Percentiles rank a stretch among this genome's conserved stretches.
Conservation (phyloP, 2,113 vertebrate genomes). For the Columbina picui region DNA sequence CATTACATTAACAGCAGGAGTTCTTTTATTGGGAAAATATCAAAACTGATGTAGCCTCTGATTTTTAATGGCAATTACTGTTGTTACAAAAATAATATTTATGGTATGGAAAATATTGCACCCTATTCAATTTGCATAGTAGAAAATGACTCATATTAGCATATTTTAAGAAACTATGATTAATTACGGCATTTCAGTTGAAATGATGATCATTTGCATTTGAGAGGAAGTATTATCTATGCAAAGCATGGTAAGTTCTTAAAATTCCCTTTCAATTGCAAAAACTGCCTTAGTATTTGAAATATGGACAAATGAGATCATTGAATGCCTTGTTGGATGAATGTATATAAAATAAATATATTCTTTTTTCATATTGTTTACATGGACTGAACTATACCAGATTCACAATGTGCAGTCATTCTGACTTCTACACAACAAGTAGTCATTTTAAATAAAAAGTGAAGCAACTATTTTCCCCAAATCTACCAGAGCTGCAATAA, state of each 20-base stretch:
- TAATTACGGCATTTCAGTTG: background rate
- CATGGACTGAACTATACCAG: background rate
- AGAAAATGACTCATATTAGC: background rate
- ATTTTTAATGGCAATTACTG: background rate
- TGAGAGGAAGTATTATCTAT: background rate
- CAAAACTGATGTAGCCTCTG: background rate
- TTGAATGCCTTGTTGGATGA: background rate
- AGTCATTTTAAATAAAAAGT: background rate
- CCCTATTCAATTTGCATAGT: background rate
- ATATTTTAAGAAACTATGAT: constrained; percentile 9
- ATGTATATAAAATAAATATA: background rate
- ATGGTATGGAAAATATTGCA: background rate
- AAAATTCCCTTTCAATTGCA: background rate
- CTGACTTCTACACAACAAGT: background rate
- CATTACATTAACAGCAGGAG: background rate
- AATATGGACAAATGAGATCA: background rate
- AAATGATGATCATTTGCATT: background rate
- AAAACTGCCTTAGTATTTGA: background rate
- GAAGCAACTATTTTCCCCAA: background rate
- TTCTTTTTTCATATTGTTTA: background rate
- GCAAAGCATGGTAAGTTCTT: background rate
- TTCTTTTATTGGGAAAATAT: background rate
- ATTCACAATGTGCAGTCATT: background rate
- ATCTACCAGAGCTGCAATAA: background rate
- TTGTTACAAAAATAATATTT: constrained; percentile 18